Evolutionary conservation across 35 echinoderm and acorn worm species (phyloP).

Genomic region (Patiria miniata): DNA sequence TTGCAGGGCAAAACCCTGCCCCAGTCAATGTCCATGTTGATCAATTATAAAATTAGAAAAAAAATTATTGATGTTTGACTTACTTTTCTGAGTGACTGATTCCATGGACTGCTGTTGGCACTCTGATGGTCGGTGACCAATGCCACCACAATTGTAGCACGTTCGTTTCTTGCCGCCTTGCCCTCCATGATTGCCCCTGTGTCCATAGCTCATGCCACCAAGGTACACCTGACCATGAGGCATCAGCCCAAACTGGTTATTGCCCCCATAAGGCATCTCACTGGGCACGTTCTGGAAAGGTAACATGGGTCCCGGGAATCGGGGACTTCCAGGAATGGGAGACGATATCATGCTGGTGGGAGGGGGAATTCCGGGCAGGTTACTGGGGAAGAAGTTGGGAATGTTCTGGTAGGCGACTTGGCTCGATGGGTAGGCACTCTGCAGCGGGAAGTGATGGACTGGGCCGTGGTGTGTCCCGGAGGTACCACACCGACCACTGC

Average conservation of each 20-base stretch:
- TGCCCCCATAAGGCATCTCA: conserved; percentile 61
- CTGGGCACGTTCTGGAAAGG: conserved; percentile 46
- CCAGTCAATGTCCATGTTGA: too few relatives aligned
- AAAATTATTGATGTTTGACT: conserved; percentile 44
- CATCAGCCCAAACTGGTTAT: conserved; percentile 47
- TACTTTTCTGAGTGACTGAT: conserved; percentile 81
- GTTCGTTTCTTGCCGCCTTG: conserved; percentile 31
- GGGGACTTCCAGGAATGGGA: conserved; percentile 49
- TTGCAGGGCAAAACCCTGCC: too few relatives aligned
- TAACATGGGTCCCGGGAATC: conserved; percentile 28
- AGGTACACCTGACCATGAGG: conserved; percentile 67
- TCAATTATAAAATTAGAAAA: too few relatives aligned
- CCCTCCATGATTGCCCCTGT: conserved; percentile 51
- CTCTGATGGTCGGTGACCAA: conserved; percentile 78
- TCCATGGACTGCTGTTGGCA: conserved; percentile 85
- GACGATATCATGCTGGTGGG: conserved; percentile 56
- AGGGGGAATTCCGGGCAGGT: conserved; percentile 29
- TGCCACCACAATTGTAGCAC: conserved; percentile 87
- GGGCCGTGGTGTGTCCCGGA: conserved; percentile 1
- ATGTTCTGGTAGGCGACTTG: conserved; percentile 69
- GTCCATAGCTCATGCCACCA: conserved; percentile 55
- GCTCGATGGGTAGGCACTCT: conserved; percentile 14
- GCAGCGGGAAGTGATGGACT: neutral
- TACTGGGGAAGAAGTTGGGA: conserved; percentile 74
- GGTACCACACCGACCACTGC: conserved; percentile 58